Percentiles rank a stretch among this genome's conserved stretches.
These are phyloP conservation scores for Tachysurus vachellii DNA, from an alignment of 2,113 vertebrate species.

Conservation along the genomic window DNA sequence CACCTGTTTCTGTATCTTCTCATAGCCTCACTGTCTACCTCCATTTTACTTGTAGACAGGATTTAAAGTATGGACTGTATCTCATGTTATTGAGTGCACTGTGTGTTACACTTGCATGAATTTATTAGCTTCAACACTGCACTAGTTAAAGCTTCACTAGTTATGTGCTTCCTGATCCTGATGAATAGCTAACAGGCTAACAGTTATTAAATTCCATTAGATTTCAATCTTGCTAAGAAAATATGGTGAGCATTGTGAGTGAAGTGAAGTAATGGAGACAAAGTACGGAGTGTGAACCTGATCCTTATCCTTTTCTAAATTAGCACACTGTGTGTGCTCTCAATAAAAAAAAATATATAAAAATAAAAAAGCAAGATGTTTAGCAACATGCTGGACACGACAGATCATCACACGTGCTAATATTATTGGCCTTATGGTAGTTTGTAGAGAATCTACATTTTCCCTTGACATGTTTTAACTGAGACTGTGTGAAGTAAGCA, in stretches of 20 bases:
- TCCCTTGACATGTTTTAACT: background rate
- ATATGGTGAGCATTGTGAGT: background rate
- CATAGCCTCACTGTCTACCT: background rate
- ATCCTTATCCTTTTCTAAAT: background rate
- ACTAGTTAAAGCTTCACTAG: background rate
- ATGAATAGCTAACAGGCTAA: background rate
- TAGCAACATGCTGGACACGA: background rate
- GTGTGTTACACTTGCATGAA: background rate
- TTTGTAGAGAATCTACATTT: background rate
- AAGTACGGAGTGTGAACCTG: background rate
- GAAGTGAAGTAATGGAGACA: background rate
- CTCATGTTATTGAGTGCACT: background rate
- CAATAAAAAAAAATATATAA: background rate
- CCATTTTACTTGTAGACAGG: background rate
- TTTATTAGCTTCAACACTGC: background rate
- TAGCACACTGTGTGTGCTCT: background rate
- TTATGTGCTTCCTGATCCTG: background rate
- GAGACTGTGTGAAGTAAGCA: background rate
- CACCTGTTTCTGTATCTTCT: background rate
- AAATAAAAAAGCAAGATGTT: background rate
- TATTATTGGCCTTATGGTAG: background rate
- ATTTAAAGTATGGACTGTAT: background rate
- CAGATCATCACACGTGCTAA: too few relatives aligned
- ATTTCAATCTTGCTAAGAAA: too few relatives aligned
- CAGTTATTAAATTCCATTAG: background rate